Conservation (phyloP, 2,113 vertebrate species). For the Eudorcas thomsonii region DNA sequence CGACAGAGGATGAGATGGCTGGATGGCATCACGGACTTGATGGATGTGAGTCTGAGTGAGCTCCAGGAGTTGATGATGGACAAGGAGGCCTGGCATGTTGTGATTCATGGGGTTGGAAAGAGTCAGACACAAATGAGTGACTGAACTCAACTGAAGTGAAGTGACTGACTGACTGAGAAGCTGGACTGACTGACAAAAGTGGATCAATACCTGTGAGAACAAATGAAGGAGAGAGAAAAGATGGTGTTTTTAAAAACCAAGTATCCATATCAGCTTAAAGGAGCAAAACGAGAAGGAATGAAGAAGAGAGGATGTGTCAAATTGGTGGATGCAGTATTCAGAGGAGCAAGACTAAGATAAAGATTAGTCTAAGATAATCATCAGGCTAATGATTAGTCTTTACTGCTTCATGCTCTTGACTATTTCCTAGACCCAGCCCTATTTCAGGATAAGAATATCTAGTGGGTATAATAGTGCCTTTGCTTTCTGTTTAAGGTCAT, state of each 20-base stretch:
- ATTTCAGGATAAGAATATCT: not conserved
- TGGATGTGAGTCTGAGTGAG: too few relatives aligned
- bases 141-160: too few relatives aligned
- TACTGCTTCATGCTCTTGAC: not conserved
- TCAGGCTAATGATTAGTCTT: not conserved
- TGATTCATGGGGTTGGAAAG: too few relatives aligned
- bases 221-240: not conserved
- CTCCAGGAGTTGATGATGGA: too few relatives aligned
- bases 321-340: not conserved
- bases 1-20: too few relatives aligned
- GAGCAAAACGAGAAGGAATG: too few relatives aligned
- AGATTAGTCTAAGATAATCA: not conserved
- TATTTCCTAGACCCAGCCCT: not conserved
- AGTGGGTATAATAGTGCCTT: not conserved
- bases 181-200: not conserved
- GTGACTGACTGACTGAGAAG: not conserved
- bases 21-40: too few relatives aligned
- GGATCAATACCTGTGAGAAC: not conserved
- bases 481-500: not conserved
- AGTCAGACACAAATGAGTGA: too few relatives aligned
- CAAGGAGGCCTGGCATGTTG: too few relatives aligned
- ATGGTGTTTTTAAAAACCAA: not conserved
- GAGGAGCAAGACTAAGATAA: not conserved
- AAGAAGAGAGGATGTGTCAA: not conserved
- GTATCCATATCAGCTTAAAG: not conserved